Evolutionary conservation across 2,113 vertebrate genomes (phyloP), one percentile per base, ranked within the genome.

Genomic region (Zootoca vivipara): DNA sequence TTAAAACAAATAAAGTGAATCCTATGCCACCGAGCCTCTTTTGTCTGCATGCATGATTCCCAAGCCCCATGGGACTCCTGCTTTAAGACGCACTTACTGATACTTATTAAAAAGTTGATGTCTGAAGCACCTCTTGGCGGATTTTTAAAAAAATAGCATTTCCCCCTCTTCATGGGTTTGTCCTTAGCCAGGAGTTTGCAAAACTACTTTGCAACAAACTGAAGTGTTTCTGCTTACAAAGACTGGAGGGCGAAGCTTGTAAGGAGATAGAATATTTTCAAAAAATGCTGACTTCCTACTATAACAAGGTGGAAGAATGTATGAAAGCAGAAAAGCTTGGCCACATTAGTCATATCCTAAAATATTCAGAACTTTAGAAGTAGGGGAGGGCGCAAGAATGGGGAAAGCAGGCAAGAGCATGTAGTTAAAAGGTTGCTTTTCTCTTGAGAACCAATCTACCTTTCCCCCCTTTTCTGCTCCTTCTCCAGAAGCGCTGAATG

Each of bases 301-400:
- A n/a, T 82, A 92, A 73, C 58, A 92, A 86, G 52, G 69, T 87
- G 42, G 90, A 91, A 82, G 18, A 85, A 88, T 90, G 78, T 90
- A 92, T 69, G 87, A 91, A 87, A 93, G 90, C 85, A 85, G 52
- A 84, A 8, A 95, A 92, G 83, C 73, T 91, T 82, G 77, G 30
- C 87, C 92, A 91, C 90, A 88, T 89, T 90, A 87, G 92, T 52
- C 65, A 89, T 80, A 91, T 83, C 83, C 81, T 91, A 91, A 96
- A 96, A 93, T 94, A 94, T 93, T 95, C 89, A 94, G 72, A 85
- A 95, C 89, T 78, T 89, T 77, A 89, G 84, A 93, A 89, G 84
- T 62, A 42, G 22, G n/a, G 20, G 52, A 8, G 33, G 73, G 52
- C 75, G 75, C 88, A 74, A 62, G 78, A 87, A 40, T 6, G 33